Evolutionary conservation across 2,888 invertebrate genomes (phyloP), one percentile per base, ranked within the genome.

Genomic region (Drosophila falleni): DNA sequence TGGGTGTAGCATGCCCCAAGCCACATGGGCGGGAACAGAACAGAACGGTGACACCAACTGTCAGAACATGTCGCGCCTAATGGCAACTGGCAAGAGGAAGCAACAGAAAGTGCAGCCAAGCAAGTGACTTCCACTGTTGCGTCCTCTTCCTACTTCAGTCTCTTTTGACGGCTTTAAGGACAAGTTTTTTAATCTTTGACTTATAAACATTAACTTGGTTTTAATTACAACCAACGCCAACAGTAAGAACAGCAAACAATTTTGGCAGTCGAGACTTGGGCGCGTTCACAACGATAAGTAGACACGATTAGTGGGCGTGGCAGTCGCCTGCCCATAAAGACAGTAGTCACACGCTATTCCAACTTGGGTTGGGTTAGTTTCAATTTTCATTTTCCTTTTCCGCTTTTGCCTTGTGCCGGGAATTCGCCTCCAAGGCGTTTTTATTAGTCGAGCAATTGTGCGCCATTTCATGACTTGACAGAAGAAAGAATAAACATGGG

Each of bases 191-290:
- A 88, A 89, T 90, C 90, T 84, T 78, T 79, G 88, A 84, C 53
- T 80, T 83, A 85, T 74, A 83, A 85, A 86, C 91, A 91, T 91
- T 91, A 89, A 85, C 84, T 88, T 83, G 89, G 85, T 90, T 91
- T 90, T 91, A 91, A 91, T 91, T 91, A 91, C 81, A 81, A 51
- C 71, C 39, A 33, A 54, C 58, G 16, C 54, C 41, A 54, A 42
- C 51, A 44, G 23, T 56, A 44, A 56, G 55, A 56, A 64, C 13
- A 35, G 42, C 65, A 73, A 66, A 53, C 58, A 56, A 59, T 56
- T 69, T 66, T 60, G 74, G 53, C 63, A 46, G 59, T n/a, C 60
- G 54, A 74, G 70, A 72, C 59, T 70, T 70, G 71, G 85, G 78
- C 65, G 66, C 78, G 85, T 70, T 71, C 51, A n/a, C 29, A 35